phyloP scores from a whole-genome alignment of 2,888 invertebrate species.

The Cantharis rustica region DNA sequence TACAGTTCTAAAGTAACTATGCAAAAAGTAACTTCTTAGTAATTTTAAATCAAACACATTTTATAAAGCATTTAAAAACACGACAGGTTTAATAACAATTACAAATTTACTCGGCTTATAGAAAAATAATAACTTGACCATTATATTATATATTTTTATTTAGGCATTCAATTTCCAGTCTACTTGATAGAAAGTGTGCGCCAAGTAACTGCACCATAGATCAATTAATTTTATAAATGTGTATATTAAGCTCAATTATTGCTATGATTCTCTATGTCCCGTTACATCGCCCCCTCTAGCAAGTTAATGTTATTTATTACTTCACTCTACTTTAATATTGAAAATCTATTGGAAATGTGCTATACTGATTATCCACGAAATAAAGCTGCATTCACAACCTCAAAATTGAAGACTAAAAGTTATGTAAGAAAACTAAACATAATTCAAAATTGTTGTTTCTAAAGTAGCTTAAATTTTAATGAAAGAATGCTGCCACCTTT shows the following conservation, averaged over 20 bases:
- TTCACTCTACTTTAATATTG: neutral
- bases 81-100: neutral
- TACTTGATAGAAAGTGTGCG: neutral
- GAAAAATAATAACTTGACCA: neutral
- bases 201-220: neutral
- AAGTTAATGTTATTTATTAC: neutral
- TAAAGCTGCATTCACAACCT: neutral
- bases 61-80: neutral
- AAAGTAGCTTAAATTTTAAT: neutral
- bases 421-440: too few species aligned
- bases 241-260: neutral
- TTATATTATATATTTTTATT: neutral
- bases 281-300: too few species aligned
- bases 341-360: too few species aligned
- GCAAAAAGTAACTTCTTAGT: neutral
- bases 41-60: neutral
- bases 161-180: neutral
- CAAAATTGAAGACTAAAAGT: too few species aligned
- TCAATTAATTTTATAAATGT: neutral
- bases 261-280: neutral
- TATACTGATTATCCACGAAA: neutral
- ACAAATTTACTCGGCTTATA: neutral
- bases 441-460: too few species aligned
- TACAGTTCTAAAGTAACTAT: neutral
- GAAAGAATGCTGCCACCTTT: neutral